Evolutionary conservation across 2,888 invertebrate genomes (phyloP).

Genomic region (Lithophane socia): DNA sequence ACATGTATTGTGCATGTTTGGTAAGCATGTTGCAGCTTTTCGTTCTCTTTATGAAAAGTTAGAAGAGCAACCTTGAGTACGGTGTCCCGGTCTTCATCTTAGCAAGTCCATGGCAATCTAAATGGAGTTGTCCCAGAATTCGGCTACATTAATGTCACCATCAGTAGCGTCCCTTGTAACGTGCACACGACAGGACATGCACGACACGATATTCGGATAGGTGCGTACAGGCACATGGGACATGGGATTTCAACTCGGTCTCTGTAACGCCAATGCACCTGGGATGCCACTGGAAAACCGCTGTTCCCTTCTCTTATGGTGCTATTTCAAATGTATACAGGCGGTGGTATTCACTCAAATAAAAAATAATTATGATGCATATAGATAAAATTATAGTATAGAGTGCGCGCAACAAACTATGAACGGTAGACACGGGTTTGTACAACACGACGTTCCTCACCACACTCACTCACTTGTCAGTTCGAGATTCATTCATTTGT

Average conservation of each 20-base stretch:
- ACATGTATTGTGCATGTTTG: background rate
- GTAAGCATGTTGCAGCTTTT: background rate
- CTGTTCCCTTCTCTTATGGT: too few relatives aligned
- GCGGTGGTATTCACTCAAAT: too few relatives aligned
- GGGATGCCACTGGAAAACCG: background rate
- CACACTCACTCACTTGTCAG: too few relatives aligned
- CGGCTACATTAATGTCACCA: too few relatives aligned
- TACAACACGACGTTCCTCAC: too few relatives aligned
- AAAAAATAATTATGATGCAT: too few relatives aligned
- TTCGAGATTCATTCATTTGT: too few relatives aligned
- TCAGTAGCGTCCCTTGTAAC: background rate
- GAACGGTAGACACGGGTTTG: too few relatives aligned
- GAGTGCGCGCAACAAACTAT: too few relatives aligned
- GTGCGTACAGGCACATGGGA: background rate
- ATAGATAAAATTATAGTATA: too few relatives aligned
- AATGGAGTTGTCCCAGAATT: background rate
- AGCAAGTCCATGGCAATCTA: too few relatives aligned
- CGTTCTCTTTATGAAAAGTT: background rate
- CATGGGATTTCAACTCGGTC: background rate
- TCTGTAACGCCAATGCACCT: background rate
- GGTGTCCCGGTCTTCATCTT: background rate
- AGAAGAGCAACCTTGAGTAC: background rate
- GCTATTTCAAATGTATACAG: too few relatives aligned
- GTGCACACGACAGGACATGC: background rate
- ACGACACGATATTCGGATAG: background rate